Percentiles rank a stretch among this genome's conserved stretches.
Evolutionary conservation across 2,888 invertebrate genomes (phyloP).

Genomic region (Chrysina gloriosa): DNA sequence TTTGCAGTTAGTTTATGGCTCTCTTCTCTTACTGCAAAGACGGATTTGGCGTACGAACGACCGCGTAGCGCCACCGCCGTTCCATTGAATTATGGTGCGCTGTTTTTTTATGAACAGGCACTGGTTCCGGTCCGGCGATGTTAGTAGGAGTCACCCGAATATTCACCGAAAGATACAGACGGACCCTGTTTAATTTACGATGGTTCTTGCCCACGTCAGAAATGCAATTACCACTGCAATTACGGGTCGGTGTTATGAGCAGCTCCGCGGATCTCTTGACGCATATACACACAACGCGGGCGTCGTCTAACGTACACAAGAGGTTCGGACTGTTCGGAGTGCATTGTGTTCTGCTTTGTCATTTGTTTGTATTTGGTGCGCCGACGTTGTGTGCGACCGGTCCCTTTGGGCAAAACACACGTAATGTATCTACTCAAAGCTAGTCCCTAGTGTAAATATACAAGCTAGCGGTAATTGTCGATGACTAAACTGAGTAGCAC

Average conservation of each 20-base stretch:
- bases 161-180: constrained; percentile 43
- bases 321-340: background rate
- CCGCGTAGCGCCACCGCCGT: constrained; percentile 3
- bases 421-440: background rate
- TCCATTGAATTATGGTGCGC: constrained; percentile 24
- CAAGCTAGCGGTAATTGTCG: background rate
- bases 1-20: constrained; percentile 26
- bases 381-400: background rate
- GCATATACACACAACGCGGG: constrained; percentile 42
- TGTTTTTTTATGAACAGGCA: constrained; percentile 13
- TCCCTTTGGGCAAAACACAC: background rate
- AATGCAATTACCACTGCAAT: constrained; percentile 57
- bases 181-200: constrained; percentile 45
- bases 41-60: background rate
- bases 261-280: constrained; percentile 48
- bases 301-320: background rate
- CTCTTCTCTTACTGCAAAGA: constrained; percentile 5
- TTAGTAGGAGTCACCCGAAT: constrained; percentile 32
- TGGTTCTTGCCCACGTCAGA: constrained; percentile 51
- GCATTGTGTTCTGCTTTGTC: constrained; percentile 20
- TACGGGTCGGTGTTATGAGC: constrained; percentile 54
- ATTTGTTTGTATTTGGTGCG: constrained; percentile 1
- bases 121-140: constrained; percentile 29
- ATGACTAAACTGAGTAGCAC: background rate
- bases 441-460: background rate